A percentile compares a stretch with the other conserved stretches of the same genome.
These are phyloP conservation scores for Drosophila anceps DNA, from an alignment of 2,888 invertebrate genomes.

Conservation along the genomic window DNA sequence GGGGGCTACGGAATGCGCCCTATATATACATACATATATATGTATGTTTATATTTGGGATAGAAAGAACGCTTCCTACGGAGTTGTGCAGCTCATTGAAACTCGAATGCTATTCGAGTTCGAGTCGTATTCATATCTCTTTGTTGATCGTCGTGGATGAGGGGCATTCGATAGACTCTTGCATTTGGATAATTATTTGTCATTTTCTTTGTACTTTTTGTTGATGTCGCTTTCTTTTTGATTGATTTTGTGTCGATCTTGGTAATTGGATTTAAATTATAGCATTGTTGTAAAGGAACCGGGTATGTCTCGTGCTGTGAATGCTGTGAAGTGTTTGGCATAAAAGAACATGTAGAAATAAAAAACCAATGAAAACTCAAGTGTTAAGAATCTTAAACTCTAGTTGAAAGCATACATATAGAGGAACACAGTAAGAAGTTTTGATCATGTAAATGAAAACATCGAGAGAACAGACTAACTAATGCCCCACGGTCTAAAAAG, in stretches of 20 bases:
- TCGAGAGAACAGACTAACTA: conserved; percentile 1
- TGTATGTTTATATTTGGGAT: conserved; percentile 7
- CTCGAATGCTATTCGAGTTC: conserved; percentile 5
- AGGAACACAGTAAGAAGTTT: neutral
- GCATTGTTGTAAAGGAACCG: conserved; percentile 83
- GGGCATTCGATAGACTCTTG: conserved; percentile 35
- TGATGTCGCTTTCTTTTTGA: conserved; percentile 47
- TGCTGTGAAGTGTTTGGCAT: conserved; percentile 83
- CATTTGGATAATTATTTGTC: conserved; percentile 36
- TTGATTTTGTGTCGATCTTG: conserved; percentile 61
- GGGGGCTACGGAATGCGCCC: conserved; percentile 20
- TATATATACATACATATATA: neutral
- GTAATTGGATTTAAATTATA: conserved; percentile 68
- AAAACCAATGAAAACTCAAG: conserved; percentile 45
- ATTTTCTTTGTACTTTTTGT: conserved; percentile 59
- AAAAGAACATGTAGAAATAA: conserved; percentile 58
- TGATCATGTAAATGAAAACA: conserved; percentile 6
- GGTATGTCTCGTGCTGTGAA: conserved; percentile 84
- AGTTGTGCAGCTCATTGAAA: conserved; percentile 45
- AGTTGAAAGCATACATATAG: conserved; percentile 2
- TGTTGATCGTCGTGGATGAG: conserved; percentile 50
- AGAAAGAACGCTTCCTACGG: conserved; percentile 21
- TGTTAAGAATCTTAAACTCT: conserved; percentile 31
- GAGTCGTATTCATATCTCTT: conserved; percentile 25
- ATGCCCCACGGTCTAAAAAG: conserved; percentile 2